A percentile compares a stretch with the other conserved stretches of the same genome.
Evolutionary conservation across 2,113 vertebrate genomes (phyloP).

Genomic region (Clarias macrocephalus): DNA sequence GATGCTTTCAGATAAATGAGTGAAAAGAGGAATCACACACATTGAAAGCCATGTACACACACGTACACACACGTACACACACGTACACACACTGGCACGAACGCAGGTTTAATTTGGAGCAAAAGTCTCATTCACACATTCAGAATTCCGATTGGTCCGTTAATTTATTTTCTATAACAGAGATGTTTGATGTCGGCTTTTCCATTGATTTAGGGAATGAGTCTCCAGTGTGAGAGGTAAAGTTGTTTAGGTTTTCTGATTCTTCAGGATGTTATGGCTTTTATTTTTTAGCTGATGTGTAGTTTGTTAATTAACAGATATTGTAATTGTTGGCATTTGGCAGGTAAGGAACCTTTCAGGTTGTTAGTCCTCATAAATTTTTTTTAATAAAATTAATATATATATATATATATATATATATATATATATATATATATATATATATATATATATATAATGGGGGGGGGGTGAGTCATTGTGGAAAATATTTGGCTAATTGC

Average conservation of each 20-base stretch:
- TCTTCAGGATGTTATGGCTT: background rate
- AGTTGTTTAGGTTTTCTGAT: background rate
- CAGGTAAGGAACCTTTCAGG: background rate
- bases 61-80: background rate
- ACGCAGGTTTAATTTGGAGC: background rate
- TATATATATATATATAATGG: no score
- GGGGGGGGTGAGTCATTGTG: no score
- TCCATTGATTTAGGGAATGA: background rate
- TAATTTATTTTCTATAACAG: background rate
- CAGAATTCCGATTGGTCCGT: conserved; percentile 10
- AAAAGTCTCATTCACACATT: no score
- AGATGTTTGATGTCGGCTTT: background rate
- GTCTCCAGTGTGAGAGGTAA: background rate
- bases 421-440: no score
- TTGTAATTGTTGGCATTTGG: background rate
- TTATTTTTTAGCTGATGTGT: no score
- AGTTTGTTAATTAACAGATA: background rate
- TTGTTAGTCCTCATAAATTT: background rate
- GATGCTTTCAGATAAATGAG: conserved; percentile 24
- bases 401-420: no score
- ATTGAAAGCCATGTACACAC: background rate
- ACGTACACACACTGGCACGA: background rate
- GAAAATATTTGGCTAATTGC: background rate
- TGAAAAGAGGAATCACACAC: conserved; percentile 7
- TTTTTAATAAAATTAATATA: no score